Percentiles rank a stretch among this genome's conserved stretches.
Conservation (phyloP, 2,797 vertebrate genomes). For the Myoxocephalus aenaeus region DNA sequence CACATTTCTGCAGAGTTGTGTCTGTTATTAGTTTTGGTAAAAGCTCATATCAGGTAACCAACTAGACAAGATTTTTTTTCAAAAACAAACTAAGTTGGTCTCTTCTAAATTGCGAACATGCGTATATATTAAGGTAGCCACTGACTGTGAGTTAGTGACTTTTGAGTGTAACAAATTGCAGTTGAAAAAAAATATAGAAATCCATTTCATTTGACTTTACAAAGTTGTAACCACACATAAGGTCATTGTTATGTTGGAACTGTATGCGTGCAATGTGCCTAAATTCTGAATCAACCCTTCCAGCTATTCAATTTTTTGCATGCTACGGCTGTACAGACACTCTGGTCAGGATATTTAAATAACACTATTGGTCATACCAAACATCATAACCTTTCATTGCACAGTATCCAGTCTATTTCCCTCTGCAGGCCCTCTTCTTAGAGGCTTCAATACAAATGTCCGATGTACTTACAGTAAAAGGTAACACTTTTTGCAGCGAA, state of each 20-base stretch:
- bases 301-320: not conserved
- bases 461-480: not conserved
- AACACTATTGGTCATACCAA: not conserved
- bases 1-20: not conserved
- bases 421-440: not conserved
- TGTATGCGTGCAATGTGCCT: not conserved
- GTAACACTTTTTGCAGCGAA: not conserved
- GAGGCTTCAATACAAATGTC: not conserved
- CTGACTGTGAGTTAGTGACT: not conserved
- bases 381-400: not conserved
- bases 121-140: not conserved
- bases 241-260: not conserved
- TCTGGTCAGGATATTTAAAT: conserved; percentile 3
- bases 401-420: not conserved
- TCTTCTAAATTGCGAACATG: not conserved
- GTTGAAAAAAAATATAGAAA: not conserved
- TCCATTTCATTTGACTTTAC: not conserved
- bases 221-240: not conserved
- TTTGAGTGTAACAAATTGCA: not conserved
- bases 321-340: not conserved
- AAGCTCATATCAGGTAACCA: not conserved
- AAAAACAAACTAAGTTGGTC: not conserved
- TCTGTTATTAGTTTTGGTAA: not conserved
- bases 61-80: not conserved
- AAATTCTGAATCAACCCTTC: not conserved